Conservation (phyloP, 2,888 invertebrate species). For the Megastigmus dorsalis region DNA sequence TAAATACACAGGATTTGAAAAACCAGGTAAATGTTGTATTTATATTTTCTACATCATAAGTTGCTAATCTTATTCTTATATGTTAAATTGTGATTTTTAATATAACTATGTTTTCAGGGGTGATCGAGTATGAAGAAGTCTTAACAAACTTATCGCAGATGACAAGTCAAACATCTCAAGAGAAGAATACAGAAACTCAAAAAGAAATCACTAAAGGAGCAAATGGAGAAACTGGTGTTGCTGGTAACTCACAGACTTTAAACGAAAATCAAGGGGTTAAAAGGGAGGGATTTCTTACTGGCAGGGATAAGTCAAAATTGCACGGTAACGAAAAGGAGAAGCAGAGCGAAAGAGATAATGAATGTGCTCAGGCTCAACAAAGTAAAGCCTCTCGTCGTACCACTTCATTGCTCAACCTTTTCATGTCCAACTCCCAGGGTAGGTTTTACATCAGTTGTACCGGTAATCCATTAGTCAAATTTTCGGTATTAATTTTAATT, state of each 20-base stretch:
- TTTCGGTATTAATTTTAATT: constrained; percentile 21
- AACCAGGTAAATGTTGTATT: constrained; percentile 81
- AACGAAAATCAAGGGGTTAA: constrained; percentile 70
- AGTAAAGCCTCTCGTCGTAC: constrained; percentile 87
- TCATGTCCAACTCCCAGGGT: constrained; percentile 96
- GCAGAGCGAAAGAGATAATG: constrained; percentile 66
- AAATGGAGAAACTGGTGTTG: constrained; percentile 73
- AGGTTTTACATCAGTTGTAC: constrained; percentile 72
- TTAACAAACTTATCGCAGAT: constrained; percentile 69
- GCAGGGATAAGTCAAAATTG: constrained; percentile 66
- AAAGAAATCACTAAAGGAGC: constrained; percentile 70
- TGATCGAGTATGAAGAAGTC: constrained; percentile 71
- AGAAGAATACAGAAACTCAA: constrained; percentile 59
- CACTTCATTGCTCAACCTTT: constrained; percentile 95
- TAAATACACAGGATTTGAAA: constrained; percentile 95
- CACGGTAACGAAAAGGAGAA: constrained; percentile 66
- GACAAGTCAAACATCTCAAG: constrained; percentile 65
- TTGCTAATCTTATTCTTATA: background rate
- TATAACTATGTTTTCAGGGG: constrained; percentile 64
- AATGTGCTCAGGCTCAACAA: constrained; percentile 57
- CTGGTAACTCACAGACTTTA: constrained; percentile 72
- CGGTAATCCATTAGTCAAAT: constrained; percentile 24
- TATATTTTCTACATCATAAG: background rate
- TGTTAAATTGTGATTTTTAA: background rate
- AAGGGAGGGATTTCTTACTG: constrained; percentile 69